A percentile compares a stretch with the other conserved stretches of the same genome.
phyloP scores from a whole-genome alignment of 1,140 invertebrate genomes.

The Caenorhabditis briggsae region DNA sequence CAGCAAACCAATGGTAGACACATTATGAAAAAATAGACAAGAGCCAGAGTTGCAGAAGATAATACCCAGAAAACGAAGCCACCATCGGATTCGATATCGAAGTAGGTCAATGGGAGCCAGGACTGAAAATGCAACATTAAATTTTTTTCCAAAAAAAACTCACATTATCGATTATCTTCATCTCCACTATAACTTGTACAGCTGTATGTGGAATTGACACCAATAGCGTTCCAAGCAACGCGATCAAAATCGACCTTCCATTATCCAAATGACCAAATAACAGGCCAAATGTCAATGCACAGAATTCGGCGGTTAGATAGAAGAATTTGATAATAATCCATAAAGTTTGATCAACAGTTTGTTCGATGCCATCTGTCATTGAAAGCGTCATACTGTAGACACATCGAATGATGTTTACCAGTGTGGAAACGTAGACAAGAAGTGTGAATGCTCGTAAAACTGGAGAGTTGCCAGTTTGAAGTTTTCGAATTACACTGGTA shows the following conservation, averaged over 20 bases:
- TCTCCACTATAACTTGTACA: conserved; percentile 54
- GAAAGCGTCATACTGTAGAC: conserved; percentile 45
- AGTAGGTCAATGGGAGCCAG: conserved; percentile 50
- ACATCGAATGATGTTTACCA: conserved; percentile 59
- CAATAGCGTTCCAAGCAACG: conserved; percentile 47
- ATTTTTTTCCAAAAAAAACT: not conserved
- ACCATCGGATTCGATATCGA: conserved; percentile 59
- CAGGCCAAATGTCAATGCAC: conserved; percentile 57
- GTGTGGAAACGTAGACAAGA: conserved; percentile 53
- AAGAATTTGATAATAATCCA: conserved; percentile 61
- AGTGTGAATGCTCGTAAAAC: conserved; percentile 59
- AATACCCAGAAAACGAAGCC: conserved; percentile 61
- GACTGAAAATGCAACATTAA: not conserved
- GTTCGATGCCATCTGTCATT: conserved; percentile 48
- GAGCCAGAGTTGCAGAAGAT: conserved; percentile 52
- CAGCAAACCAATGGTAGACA: conserved; percentile 57
- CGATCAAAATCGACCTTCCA: conserved; percentile 50
- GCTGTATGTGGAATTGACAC: conserved; percentile 53
- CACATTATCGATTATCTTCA: conserved; percentile 54
- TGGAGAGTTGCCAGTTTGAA: conserved; percentile 33
- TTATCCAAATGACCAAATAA: conserved; percentile 63
- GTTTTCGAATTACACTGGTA: conserved; percentile 35
- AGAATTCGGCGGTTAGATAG: conserved; percentile 59
- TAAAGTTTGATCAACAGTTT: conserved; percentile 55
- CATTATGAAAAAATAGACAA: conserved; percentile 59